Percentiles rank a stretch among this genome's conserved stretches.
Evolutionary conservation across 2,113 vertebrate genomes (phyloP).

Genomic region (Pelecanoides urinatrix): DNA sequence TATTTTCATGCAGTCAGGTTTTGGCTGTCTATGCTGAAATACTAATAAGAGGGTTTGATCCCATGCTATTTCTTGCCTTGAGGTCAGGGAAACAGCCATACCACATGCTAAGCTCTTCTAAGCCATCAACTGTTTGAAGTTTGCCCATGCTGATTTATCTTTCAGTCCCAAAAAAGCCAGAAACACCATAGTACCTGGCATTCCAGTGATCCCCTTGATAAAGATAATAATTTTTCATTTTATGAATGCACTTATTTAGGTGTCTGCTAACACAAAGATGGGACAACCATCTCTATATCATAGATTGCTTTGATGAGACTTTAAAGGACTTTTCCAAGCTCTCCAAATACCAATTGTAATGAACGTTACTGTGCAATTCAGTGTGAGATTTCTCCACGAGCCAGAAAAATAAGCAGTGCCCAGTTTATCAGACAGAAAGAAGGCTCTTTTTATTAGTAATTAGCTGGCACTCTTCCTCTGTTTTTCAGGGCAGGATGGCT

Average conservation of each 20-base stretch:
- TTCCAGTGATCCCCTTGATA: constrained; percentile 1
- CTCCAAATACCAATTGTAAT: not conserved
- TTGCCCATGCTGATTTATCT: constrained; percentile 6
- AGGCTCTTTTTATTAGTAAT: not conserved
- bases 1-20: constrained; percentile 4
- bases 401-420: not conserved
- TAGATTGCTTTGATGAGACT: not conserved
- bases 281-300: not conserved
- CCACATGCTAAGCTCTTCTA: constrained; percentile 39
- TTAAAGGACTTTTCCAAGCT: constrained; percentile 2
- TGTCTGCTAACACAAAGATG: not conserved
- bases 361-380: not conserved
- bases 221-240: not conserved
- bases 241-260: constrained; percentile 2
- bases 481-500: not conserved
- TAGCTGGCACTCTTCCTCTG: not conserved
- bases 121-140: constrained; percentile 38
- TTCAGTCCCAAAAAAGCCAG: not conserved
- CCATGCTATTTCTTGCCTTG: constrained; percentile 9
- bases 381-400: not conserved
- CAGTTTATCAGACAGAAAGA: not conserved
- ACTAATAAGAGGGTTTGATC: constrained; percentile 1
- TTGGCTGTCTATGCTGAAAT: constrained; percentile 1
- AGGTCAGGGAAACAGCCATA: constrained; percentile 21
- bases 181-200: not conserved